Conservation (phyloP, 2,888 invertebrate genomes). For the Saturnia japonica region DNA sequence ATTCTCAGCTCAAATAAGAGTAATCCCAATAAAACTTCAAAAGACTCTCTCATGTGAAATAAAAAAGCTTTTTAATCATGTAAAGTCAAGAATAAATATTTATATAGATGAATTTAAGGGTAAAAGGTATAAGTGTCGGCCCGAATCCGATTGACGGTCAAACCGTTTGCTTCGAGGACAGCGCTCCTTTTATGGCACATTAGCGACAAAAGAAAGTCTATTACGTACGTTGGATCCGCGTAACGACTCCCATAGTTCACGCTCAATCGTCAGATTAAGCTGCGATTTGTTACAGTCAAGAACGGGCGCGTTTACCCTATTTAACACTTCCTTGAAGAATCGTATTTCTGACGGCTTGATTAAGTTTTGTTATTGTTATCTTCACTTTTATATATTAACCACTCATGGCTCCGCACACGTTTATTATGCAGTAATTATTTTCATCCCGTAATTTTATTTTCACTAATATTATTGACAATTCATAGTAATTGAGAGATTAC, state of each 20-base stretch:
- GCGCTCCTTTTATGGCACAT: slow-evolving; percentile 62
- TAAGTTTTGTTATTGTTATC: slow-evolving; percentile 30
- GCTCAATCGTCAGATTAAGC: slow-evolving; percentile 72
- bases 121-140: slow-evolving; percentile 16
- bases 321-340: slow-evolving; percentile 51
- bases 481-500: too few relatives aligned
- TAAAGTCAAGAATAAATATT: background rate
- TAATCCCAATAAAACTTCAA: background rate
- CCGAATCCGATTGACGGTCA: slow-evolving; percentile 42
- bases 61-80: background rate
- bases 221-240: slow-evolving; percentile 59
- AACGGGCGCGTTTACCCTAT: slow-evolving; percentile 61
- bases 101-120: background rate
- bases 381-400: background rate
- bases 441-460: too few relatives aligned
- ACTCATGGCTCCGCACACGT: too few relatives aligned
- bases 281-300: slow-evolving; percentile 66
- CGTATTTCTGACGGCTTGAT: slow-evolving; percentile 47
- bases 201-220: slow-evolving; percentile 69
- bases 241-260: slow-evolving; percentile 74
- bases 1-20: background rate
- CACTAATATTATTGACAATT: too few relatives aligned
- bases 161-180: slow-evolving; percentile 49
- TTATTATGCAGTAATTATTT: too few relatives aligned
- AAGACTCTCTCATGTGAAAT: background rate